Conservation (phyloP, 1,140 invertebrate species). For the Leptinotarsa defecta region DNA sequence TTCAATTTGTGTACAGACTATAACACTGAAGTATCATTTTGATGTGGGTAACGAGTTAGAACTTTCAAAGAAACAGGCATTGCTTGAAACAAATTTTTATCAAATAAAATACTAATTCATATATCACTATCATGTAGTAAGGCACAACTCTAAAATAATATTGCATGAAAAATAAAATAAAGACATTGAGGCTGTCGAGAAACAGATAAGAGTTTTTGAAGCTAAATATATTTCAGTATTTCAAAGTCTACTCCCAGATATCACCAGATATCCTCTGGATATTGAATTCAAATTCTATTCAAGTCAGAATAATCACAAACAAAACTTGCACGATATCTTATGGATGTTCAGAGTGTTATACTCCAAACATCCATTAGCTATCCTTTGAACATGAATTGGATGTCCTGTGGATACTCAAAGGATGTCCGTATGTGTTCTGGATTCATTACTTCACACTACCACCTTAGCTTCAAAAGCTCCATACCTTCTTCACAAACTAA, state of each 20-base stretch:
- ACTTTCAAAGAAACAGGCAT: neutral
- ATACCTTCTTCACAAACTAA: neutral
- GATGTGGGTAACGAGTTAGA: no score
- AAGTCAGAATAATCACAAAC: neutral
- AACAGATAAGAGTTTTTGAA: neutral
- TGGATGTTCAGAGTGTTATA: no score
- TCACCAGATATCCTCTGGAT: neutral
- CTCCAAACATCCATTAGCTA: no score
- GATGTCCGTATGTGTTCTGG: neutral
- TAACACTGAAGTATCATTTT: no score
- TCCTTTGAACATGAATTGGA: no score
- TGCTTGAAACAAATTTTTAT: neutral
- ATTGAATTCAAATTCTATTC: neutral
- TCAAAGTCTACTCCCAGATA: neutral
- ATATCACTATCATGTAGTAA: slow-evolving; percentile 28
- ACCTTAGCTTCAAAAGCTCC: slow-evolving; percentile 8
- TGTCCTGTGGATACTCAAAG: no score
- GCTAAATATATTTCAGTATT: neutral
- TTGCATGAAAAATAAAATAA: slow-evolving; percentile 14
- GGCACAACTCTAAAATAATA: slow-evolving; percentile 42
- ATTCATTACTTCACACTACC: no score
- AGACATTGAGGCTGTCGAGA: neutral
- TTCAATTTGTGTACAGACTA: no score
- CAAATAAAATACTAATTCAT: slow-evolving; percentile 6
- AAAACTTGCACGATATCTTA: no score